A percentile compares a stretch with the other conserved stretches of the same genome.
These are phyloP conservation scores for Drosophila quasianomalipes DNA, from an alignment of 2,888 invertebrate species.

Conservation along the genomic window DNA sequence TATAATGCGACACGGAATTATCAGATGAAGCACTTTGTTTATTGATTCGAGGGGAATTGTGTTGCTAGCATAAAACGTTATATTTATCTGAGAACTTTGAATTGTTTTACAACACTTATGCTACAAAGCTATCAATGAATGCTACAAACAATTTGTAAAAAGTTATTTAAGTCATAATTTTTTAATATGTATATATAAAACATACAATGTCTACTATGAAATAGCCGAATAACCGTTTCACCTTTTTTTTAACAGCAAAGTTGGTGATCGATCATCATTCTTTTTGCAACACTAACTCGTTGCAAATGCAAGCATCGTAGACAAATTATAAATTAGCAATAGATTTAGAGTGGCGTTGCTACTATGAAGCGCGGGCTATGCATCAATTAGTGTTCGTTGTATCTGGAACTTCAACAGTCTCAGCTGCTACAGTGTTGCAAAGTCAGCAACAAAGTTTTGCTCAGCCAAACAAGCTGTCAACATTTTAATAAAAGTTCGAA, in stretches of 20 bases:
- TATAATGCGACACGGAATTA: conserved; percentile 12
- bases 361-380: not conserved
- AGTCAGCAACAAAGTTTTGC: conserved; percentile 25
- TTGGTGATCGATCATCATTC: not conserved
- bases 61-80: conserved; percentile 3
- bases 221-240: not conserved
- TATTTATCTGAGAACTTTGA: not conserved
- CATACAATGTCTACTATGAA: not conserved
- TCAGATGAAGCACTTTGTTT: conserved; percentile 22
- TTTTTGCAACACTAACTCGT: not conserved
- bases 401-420: not conserved
- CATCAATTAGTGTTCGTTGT: conserved; percentile 23
- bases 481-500: conserved; percentile 61
- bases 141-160: not conserved
- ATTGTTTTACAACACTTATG: not conserved
- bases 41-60: conserved; percentile 19
- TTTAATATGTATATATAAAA: not conserved
- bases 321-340: conserved; percentile 1
- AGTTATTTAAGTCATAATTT: not conserved
- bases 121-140: not conserved
- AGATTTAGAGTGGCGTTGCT: not conserved
- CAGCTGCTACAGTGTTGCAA: conserved; percentile 9
- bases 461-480: conserved; percentile 69
- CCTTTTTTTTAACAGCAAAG: not conserved
- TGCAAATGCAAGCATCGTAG: not conserved